Percentiles rank a stretch among this genome's conserved stretches.
Evolutionary conservation across 2,888 invertebrate species (phyloP).

Genomic region (Heliconius aoede): DNA sequence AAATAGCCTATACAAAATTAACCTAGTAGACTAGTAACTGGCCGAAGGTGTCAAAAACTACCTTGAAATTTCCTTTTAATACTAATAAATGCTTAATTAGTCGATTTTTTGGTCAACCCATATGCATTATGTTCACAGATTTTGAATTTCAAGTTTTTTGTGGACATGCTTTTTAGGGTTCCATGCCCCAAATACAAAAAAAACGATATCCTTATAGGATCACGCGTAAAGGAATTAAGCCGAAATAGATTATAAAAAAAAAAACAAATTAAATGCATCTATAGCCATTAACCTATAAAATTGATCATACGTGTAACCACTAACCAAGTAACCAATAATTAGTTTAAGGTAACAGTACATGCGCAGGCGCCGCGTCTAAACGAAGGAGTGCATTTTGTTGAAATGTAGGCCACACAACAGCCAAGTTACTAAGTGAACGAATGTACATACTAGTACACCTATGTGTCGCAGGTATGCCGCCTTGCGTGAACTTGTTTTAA

Average conservation of each 20-base stretch:
- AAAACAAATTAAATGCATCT: neutral
- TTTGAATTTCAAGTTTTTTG: neutral
- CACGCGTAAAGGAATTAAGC: neutral
- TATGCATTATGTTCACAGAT: constrained; percentile 1
- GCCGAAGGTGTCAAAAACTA: constrained; percentile 25
- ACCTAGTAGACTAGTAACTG: constrained; percentile 19
- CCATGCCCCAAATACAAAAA: neutral
- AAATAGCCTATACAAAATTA: constrained; percentile 34
- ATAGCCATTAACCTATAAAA: neutral
- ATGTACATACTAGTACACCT: constrained; percentile 15
- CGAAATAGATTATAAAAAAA: neutral
- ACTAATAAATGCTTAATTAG: constrained; percentile 11
- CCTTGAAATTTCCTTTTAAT: constrained; percentile 26
- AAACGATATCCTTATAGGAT: neutral
- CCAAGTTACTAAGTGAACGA: constrained; percentile 30
- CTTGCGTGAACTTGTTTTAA: constrained; percentile 57
- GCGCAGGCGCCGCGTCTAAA: constrained; percentile 32
- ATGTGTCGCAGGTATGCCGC: constrained; percentile 32
- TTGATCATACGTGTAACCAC: neutral
- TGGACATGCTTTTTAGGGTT: neutral
- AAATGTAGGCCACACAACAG: constrained; percentile 65
- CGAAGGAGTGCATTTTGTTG: constrained; percentile 42
- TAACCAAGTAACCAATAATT: neutral
- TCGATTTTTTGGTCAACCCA: neutral
- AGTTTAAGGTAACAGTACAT: constrained; percentile 7